Base-by-base conservation (phyloP, 1,140 invertebrate species). In the Drosophila pallidifrons region DNA sequence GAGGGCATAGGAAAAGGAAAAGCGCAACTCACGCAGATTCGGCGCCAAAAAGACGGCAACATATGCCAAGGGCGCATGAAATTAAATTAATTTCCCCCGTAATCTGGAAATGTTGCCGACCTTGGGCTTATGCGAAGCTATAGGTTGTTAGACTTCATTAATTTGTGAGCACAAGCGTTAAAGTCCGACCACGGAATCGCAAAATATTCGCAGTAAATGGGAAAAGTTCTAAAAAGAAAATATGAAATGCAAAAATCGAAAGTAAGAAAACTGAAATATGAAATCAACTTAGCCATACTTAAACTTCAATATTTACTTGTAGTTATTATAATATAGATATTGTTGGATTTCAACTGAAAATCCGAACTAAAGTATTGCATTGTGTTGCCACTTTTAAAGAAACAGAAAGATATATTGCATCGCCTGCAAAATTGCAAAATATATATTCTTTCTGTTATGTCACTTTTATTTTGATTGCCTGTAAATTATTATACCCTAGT, bases 41-140 rank as follows among this genome's bases (percentile, higher is more conserved):
- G 38, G 7, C 79, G 73, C 73, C 82, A 81, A 81, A 85, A 81
- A 76, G 75, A 66, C 71, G 82, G 35, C 61, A 86, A 76, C 78
- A 86, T 81, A 75, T 85, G 79, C 68, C 61, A 61, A 66, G 60
- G 64, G 61, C 65, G 66, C 49, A 68, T 68, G 57, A 79, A 86
- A 76, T 61, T 63, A 87, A 87, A 87, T 87, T 79, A 87, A 88
- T 88, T 82, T 82, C 76, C 75, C 75, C 58, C 70, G 47, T 67
- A 43, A 25, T 30, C 54, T 67, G 55, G 57, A 61, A 67, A 67
- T 77, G 58, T 52, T 66, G 51, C 70, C 60, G 82, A 87, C 79
- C 83, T 82, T 87, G 68, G 60, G 38, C 28, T n/a, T 45, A 52
- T 32, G 64, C 54, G 63, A 57, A 11, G 41, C 74, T 78, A 85